These are phyloP conservation scores for Sandelia bainsii DNA, from an alignment of 2,797 vertebrate genomes.

Conservation along the genomic window DNA sequence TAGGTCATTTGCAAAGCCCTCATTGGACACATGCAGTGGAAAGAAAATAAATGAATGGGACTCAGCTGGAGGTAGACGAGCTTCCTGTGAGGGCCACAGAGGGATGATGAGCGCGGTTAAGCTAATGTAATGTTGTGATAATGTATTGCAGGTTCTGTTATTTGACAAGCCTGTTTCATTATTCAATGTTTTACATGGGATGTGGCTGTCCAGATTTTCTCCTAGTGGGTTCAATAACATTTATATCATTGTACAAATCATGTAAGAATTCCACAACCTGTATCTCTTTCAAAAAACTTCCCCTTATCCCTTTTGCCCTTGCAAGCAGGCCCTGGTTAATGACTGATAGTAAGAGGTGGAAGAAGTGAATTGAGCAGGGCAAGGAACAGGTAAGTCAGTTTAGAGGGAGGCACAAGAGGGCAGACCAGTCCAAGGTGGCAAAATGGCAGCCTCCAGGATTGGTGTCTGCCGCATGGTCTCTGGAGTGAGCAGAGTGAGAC, in stretches of 20 bases:
- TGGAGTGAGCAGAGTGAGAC: no score
- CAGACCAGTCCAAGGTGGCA: no score
- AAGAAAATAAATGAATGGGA: constrained; percentile 79
- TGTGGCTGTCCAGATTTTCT: constrained; percentile 42
- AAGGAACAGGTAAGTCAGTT: no score
- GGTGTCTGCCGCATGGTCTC: no score
- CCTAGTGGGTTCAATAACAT: constrained; percentile 52
- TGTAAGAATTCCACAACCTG: constrained; percentile 48
- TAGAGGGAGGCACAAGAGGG: no score
- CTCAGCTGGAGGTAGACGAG: constrained; percentile 65
- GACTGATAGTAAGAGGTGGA: constrained; percentile 65
- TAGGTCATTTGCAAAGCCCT: constrained; percentile 80
- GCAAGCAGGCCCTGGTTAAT: constrained; percentile 31
- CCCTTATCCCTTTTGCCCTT: constrained; percentile 3
- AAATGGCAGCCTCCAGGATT: no score
- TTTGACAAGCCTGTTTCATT: constrained; percentile 31
- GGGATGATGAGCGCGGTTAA: constrained; percentile 61
- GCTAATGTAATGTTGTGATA: constrained; percentile 49
- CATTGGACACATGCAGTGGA: constrained; percentile 66
- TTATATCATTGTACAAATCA: constrained; percentile 53
- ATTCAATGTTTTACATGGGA: constrained; percentile 31
- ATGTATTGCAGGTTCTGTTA: constrained; percentile 33
- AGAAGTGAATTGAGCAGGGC: no score
- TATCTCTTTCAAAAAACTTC: constrained; percentile 34
- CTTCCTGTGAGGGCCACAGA: constrained; percentile 65